These are phyloP conservation scores for Glaucopsyche alexis DNA, from an alignment of 2,888 invertebrate species.

Conservation along the genomic window DNA sequence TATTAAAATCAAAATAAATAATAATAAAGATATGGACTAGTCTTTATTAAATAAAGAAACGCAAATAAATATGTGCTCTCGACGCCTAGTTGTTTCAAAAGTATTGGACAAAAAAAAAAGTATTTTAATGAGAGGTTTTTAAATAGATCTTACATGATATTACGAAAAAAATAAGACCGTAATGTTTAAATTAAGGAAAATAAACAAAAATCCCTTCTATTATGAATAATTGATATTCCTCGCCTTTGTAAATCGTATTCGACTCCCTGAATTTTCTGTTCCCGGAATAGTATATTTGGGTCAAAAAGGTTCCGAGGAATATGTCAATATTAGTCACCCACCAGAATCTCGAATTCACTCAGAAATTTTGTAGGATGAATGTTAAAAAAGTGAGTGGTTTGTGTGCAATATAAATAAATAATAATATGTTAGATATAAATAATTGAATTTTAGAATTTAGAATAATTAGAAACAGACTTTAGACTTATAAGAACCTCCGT, in stretches of 20 bases:
- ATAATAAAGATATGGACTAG: too few relatives aligned
- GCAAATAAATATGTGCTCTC: too few relatives aligned
- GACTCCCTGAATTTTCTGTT: constrained; percentile 43
- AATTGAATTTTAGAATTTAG: too few relatives aligned
- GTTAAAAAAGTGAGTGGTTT: constrained; percentile 4
- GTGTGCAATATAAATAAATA: not conserved
- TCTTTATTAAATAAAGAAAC: too few relatives aligned
- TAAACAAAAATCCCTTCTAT: not conserved
- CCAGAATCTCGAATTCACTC: constrained; percentile 30
- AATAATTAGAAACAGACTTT: too few relatives aligned
- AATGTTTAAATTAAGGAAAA: not conserved
- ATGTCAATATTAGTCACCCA: constrained; percentile 60
- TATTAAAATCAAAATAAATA: too few relatives aligned
- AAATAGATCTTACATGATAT: not conserved
- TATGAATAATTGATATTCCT: not conserved
- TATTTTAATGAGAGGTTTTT: not conserved
- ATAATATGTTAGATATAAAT: too few relatives aligned
- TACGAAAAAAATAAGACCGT: not conserved
- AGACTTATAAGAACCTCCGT: too few relatives aligned
- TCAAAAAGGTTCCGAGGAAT: constrained; percentile 55
- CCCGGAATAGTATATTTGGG: constrained; percentile 59
- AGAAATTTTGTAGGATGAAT: constrained; percentile 12
- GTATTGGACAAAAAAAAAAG: too few relatives aligned
- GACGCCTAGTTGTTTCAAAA: too few relatives aligned
- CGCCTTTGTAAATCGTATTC: constrained; percentile 28